Evolutionary conservation across 2,888 invertebrate genomes (phyloP).

Genomic region (Sussaba pulchella): DNA sequence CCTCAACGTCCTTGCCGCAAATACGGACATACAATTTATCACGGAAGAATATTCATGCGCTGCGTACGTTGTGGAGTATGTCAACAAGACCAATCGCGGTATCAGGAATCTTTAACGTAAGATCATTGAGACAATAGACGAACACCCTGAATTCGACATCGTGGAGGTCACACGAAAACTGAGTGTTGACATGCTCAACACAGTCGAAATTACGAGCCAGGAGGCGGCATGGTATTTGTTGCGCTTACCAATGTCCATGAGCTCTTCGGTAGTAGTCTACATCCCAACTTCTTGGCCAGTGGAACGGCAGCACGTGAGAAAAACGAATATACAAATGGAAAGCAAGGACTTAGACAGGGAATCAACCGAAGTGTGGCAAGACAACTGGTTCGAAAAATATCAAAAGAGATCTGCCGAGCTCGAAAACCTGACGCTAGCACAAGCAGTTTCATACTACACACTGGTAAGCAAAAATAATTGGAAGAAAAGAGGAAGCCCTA

Average conservation of each 20-base stretch:
- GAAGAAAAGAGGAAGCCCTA: too few relatives aligned
- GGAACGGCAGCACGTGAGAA: conserved; percentile 78
- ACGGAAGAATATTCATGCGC: conserved; percentile 66
- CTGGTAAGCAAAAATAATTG: conserved; percentile 53
- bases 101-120: conserved; percentile 65
- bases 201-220: conserved; percentile 78
- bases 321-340: conserved; percentile 76
- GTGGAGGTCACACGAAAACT: conserved; percentile 72
- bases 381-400: conserved; percentile 82
- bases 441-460: conserved; percentile 48
- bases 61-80: conserved; percentile 66
- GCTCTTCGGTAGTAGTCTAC: conserved; percentile 73
- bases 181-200: conserved; percentile 75
- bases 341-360: not conserved
- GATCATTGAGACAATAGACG: conserved; percentile 51
- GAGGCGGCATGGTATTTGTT: conserved; percentile 83
- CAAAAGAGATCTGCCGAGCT: conserved; percentile 77
- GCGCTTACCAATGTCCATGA: conserved; percentile 81
- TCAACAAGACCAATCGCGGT: conserved; percentile 67
- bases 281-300: conserved; percentile 73
- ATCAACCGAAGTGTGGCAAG: conserved; percentile 79
- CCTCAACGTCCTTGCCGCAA: conserved; percentile 50
- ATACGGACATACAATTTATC: conserved; percentile 69
- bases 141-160: conserved; percentile 77
- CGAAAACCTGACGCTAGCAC: conserved; percentile 75